Base-by-base conservation (phyloP, 1,140 invertebrate genomes). In the Mamestra configurata region DNA sequence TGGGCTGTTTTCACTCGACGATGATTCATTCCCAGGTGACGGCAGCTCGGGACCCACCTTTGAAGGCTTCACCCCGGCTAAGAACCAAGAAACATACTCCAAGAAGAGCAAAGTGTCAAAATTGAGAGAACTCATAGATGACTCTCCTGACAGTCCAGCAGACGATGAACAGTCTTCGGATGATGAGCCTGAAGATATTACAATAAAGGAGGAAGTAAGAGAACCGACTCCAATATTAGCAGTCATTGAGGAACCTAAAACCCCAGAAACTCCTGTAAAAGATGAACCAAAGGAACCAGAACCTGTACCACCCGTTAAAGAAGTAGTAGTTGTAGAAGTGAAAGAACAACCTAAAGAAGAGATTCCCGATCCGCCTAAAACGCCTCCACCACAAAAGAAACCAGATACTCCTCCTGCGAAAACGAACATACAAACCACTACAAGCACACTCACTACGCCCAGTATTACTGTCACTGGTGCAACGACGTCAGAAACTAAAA, bases 111-210 rank as follows among this genome's bases (percentile, higher is more conserved):
- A 95, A 77, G 92, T 95, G 20, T 93, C 89, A 27, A 96, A 96
- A 89, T 82, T 95, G 35, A 90, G 94, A 37, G 92, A 95, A 80
- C 84, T 95, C 24, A 95, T 95, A 61, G 94, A 95, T 72, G 95
- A 95, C 71, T 95, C 95, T 11, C 95, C 94, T 0, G 94, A 95
- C 59, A 95, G 94, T 79, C 94, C 94, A 18, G 93, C 93, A 49
- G 95, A 95, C 85, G 95, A 94, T 79, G 96, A 96, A 81, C 94
- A 95, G 49, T 95, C 95, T n/a, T 95, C 95, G 22, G 96, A 96
- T 37, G 96, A 96, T 85, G 96, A 96, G 80, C 89, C 93, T 2
- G 95, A 96, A 46, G 93, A 95, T 87, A 92, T 94, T 18, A 88
- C 94, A 11, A 95, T 96, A 49, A 93, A 95, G 79, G 83, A 81